Conservation (phyloP, 2,888 invertebrate genomes). For the Morpho deidamia region DNA sequence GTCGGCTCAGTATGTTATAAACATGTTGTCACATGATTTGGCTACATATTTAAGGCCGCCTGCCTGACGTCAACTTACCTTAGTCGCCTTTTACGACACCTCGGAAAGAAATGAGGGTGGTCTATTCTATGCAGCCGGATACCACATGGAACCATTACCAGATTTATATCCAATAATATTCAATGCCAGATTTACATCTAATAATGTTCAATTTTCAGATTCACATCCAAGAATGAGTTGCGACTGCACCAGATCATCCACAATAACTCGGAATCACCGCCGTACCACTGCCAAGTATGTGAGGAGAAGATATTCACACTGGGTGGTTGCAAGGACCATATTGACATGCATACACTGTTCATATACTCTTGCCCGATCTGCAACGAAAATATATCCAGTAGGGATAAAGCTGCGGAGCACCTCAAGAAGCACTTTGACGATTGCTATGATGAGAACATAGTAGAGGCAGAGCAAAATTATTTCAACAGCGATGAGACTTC, state of each 20-base stretch:
- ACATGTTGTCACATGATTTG: no score
- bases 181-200: no score
- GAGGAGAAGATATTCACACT: slow-evolving; percentile 39
- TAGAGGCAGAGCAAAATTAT: slow-evolving; percentile 34
- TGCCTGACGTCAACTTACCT: no score
- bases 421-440: slow-evolving; percentile 55
- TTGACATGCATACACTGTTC: slow-evolving; percentile 49
- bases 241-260: slow-evolving; percentile 53
- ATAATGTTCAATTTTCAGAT: slow-evolving; percentile 37
- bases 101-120: no score
- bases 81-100: no score
- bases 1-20: no score
- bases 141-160: no score
- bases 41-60: no score
- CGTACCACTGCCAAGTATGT: slow-evolving; percentile 53
- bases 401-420: slow-evolving; percentile 44
- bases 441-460: slow-evolving; percentile 27
- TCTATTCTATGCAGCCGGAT: no score
- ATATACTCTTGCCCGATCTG: slow-evolving; percentile 61
- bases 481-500: slow-evolving; percentile 55
- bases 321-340: slow-evolving; percentile 52
- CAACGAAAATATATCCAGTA: slow-evolving; percentile 39
- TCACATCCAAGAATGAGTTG: slow-evolving; percentile 51
- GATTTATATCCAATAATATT: no score
- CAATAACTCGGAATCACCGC: slow-evolving; percentile 44